Evolutionary conservation across 2,113 vertebrate genomes (phyloP).

Genomic region (Sorex araneus): DNA sequence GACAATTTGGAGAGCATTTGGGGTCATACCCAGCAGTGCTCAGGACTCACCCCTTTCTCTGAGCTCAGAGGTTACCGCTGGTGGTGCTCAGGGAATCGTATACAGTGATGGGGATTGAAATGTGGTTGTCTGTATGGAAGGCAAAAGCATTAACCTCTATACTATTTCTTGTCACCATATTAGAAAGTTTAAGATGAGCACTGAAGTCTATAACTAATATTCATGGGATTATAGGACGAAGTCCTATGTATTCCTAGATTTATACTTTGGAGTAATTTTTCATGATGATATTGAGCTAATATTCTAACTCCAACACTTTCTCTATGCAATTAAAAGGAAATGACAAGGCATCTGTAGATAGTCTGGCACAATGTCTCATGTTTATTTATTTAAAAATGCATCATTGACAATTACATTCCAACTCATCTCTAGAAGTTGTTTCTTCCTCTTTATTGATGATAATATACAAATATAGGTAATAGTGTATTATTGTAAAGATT

Average conservation of each 20-base stretch:
- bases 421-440: not conserved
- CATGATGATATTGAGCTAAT: not conserved
- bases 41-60: too few relatives aligned
- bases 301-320: not conserved
- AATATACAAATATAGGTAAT: not conserved
- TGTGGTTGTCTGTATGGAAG: too few relatives aligned
- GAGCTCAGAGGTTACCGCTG: too few relatives aligned
- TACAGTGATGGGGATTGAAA: too few relatives aligned
- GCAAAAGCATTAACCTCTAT: too few relatives aligned
- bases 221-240: too few relatives aligned
- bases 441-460: conserved; percentile 13
- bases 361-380: not conserved
- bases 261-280: conserved; percentile 18
- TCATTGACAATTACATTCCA: not conserved
- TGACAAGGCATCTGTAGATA: not conserved
- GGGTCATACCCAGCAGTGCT: too few relatives aligned
- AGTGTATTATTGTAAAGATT: too few relatives aligned
- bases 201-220: not conserved
- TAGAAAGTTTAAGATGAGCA: not conserved
- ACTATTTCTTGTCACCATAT: not conserved
- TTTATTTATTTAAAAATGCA: not conserved
- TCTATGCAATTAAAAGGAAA: conserved; percentile 6
- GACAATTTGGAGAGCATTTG: not conserved
- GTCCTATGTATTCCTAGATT: not conserved
- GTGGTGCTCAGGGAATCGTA: too few relatives aligned